Conservation (phyloP, 2,113 vertebrate species). For the Aptenodytes forsteri region DNA sequence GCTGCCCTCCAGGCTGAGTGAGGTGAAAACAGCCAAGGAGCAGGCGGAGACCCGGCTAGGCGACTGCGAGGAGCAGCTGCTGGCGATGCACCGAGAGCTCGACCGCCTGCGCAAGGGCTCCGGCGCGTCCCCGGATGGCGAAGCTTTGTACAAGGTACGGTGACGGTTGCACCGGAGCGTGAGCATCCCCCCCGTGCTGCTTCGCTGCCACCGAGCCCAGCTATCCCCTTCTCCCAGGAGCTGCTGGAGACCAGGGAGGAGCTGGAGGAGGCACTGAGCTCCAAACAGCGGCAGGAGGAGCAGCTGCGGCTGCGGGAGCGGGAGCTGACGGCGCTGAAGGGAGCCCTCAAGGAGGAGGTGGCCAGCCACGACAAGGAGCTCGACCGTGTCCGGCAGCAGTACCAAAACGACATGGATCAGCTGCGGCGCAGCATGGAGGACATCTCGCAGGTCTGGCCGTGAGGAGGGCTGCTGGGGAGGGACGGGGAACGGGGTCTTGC, state of each 20-base stretch:
- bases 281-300: slow-evolving; percentile 84
- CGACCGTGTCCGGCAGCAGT: slow-evolving; percentile 85
- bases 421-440: slow-evolving; percentile 87
- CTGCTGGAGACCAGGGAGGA: slow-evolving; percentile 80
- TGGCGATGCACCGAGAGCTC: slow-evolving; percentile 80
- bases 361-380: slow-evolving; percentile 89
- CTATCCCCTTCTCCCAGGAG: slow-evolving; percentile 71
- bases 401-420: slow-evolving; percentile 85
- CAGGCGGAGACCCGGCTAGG: slow-evolving; percentile 69
- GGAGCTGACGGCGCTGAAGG: slow-evolving; percentile 90
- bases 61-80: slow-evolving; percentile 81
- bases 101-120: slow-evolving; percentile 59
- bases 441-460: slow-evolving; percentile 80
- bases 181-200: rapidly evolving
- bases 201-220: rapidly evolving
- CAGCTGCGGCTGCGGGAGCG: slow-evolving; percentile 84
- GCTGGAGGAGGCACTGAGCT: slow-evolving; percentile 78
- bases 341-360: slow-evolving; percentile 93
- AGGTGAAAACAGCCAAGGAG: slow-evolving; percentile 74
- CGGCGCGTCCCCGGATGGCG: neutral
- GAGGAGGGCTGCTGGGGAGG: neutral
- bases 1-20: slow-evolving; percentile 62
- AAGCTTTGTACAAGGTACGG: slow-evolving; percentile 63
- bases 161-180: rapidly evolving
- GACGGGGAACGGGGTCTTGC: neutral